Percentiles rank a stretch among this genome's conserved stretches.
These are phyloP conservation scores for Temnopleurus reevesii DNA, from an alignment of 53 echinoderm and acorn worm species.

Conservation along the genomic window DNA sequence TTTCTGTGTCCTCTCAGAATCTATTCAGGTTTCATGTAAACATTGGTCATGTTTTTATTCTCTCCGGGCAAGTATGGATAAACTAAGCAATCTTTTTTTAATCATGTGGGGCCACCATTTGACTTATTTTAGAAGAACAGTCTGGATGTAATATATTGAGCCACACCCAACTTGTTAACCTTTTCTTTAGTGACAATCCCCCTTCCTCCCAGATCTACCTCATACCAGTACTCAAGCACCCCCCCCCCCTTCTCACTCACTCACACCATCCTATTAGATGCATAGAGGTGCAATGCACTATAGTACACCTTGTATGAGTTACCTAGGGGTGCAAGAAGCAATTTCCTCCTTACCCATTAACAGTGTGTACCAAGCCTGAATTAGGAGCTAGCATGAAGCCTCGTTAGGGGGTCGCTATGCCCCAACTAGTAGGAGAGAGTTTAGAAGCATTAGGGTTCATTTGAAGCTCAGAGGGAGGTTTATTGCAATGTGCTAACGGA, in stretches of 20 bases:
- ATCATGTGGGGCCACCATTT: too few relatives aligned
- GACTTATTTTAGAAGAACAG: too few relatives aligned
- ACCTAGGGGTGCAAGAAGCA: conserved; percentile 35
- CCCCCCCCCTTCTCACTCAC: not conserved
- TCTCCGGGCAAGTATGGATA: too few relatives aligned
- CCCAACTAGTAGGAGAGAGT: not conserved
- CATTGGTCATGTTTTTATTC: too few relatives aligned
- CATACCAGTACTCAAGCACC: not conserved
- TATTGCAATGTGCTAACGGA: not conserved
- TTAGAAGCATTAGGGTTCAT: not conserved
- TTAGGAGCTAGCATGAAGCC: conserved; percentile 13
- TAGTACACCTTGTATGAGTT: not conserved
- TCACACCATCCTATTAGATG: not conserved
- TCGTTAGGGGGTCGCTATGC: not conserved
- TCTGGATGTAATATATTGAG: too few relatives aligned
- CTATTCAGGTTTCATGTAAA: too few relatives aligned
- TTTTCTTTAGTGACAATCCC: not conserved
- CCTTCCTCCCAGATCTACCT: not conserved
- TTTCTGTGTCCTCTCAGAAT: too few relatives aligned
- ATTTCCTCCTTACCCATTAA: conserved; percentile 24
- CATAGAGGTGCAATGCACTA: not conserved
- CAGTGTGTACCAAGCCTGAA: conserved; percentile 8
- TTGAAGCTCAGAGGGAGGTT: not conserved
- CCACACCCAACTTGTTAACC: not conserved
- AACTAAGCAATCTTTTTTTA: too few relatives aligned